A percentile compares a stretch with the other conserved stretches of the same genome.
phyloP scores from a whole-genome alignment of 2,888 invertebrate genomes.

The Anthophora plumipes region DNA sequence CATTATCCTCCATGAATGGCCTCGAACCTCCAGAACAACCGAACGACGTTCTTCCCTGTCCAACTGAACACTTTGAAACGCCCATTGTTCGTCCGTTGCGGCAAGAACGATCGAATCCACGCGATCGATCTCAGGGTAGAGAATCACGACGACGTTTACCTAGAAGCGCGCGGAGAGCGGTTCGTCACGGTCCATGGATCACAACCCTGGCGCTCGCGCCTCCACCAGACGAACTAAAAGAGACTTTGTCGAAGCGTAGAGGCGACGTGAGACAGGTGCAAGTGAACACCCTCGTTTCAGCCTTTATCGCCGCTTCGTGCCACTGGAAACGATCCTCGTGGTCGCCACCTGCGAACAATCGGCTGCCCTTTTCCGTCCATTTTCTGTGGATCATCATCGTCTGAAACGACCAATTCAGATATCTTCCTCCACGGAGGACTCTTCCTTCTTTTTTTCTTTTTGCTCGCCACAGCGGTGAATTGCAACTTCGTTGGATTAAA shows the following conservation, averaged over 20 bases:
- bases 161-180: conserved; percentile 48
- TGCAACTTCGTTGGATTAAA: conserved; percentile 4
- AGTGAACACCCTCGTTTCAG: conserved; percentile 67
- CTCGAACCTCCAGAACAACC: too few relatives aligned
- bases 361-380: conserved; percentile 27
- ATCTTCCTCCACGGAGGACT: neutral
- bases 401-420: neutral
- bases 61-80: neutral
- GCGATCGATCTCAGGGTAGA: conserved; percentile 49
- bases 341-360: conserved; percentile 62
- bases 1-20: neutral
- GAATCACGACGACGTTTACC: conserved; percentile 58
- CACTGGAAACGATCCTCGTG: conserved; percentile 44
- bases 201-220: conserved; percentile 61
- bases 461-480: conserved; percentile 5
- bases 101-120: conserved; percentile 22
- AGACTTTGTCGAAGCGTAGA: conserved; percentile 63
- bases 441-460: too few relatives aligned
- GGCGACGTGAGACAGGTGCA: conserved; percentile 78
- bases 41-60: too few relatives aligned
- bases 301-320: conserved; percentile 45
- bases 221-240: conserved; percentile 44
- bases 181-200: conserved; percentile 67
- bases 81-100: conserved; percentile 22
- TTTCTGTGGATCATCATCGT: conserved; percentile 14